These are phyloP conservation scores for Cheilosia urbana DNA, from an alignment of 2,888 invertebrate species.

Conservation along the genomic window DNA sequence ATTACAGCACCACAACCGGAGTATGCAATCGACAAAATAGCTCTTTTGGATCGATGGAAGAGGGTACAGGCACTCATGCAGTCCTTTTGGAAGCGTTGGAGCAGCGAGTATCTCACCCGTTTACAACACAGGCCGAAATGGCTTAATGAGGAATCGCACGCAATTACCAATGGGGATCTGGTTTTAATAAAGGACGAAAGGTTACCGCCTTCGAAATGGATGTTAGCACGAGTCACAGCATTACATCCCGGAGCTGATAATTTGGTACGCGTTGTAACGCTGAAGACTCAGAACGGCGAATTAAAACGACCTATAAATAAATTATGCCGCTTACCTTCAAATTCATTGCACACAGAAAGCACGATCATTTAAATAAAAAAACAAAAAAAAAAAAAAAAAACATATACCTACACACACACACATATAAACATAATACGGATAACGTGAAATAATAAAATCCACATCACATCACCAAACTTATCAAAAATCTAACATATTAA, in stretches of 20 bases:
- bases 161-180: not conserved
- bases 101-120: constrained; percentile 22
- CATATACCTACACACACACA: too few relatives aligned
- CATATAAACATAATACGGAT: constrained; percentile 3
- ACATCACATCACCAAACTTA: constrained; percentile 8
- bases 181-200: too few relatives aligned
- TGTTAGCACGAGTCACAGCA: too few relatives aligned
- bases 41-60: constrained; percentile 9
- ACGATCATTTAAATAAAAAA: constrained; percentile 4
- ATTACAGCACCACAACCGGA: constrained; percentile 4
- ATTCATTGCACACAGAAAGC: constrained; percentile 5
- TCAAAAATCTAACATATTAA: constrained; percentile 7
- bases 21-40: not conserved
- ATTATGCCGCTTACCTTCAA: constrained; percentile 14
- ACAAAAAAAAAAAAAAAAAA: too few relatives aligned
- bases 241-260: not conserved
- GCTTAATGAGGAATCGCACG: not conserved
- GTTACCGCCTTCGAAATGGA: too few relatives aligned
- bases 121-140: constrained; percentile 22
- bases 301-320: constrained; percentile 1
- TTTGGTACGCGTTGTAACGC: constrained; percentile 24
- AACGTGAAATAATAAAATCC: constrained; percentile 7
- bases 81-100: constrained; percentile 26
- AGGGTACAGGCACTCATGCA: not conserved
- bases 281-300: not conserved